These are phyloP conservation scores for Furnarius figulus DNA, from an alignment of 2,113 vertebrate genomes.

Conservation along the genomic window DNA sequence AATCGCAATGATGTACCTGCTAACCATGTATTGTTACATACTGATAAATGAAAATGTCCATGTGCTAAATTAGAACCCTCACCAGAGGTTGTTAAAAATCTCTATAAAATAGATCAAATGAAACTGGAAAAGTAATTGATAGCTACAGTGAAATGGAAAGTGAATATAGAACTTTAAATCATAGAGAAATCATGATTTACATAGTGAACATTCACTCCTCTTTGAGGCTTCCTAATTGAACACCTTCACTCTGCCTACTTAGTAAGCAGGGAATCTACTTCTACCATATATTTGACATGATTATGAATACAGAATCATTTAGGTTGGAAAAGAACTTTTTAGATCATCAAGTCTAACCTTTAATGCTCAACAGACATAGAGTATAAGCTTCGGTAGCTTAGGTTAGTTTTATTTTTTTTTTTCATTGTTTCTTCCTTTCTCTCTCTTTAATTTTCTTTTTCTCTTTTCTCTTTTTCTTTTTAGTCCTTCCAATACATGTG, in stretches of 20 bases:
- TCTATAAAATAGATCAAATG: background rate
- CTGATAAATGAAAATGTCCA: background rate
- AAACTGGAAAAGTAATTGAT: background rate
- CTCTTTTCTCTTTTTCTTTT: background rate
- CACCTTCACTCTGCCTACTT: background rate
- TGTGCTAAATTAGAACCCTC: conserved; percentile 38
- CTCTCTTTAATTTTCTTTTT: background rate
- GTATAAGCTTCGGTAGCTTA: background rate
- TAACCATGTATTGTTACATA: background rate
- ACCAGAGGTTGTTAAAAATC: conserved; percentile 35
- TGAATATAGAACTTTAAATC: conserved; percentile 6
- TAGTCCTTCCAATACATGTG: background rate
- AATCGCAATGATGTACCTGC: background rate
- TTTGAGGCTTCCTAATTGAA: background rate
- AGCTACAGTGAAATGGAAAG: background rate
- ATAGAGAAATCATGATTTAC: background rate
- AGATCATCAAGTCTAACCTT: background rate
- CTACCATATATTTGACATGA: background rate
- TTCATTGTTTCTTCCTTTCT: background rate
- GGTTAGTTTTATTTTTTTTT: background rate
- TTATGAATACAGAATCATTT: background rate
- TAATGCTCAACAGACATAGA: background rate
- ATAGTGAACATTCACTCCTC: background rate
- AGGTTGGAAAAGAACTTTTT: background rate
- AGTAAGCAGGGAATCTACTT: background rate